Base-by-base conservation (phyloP, 1,140 invertebrate genomes). In the Dendrolimus kikuchii region DNA sequence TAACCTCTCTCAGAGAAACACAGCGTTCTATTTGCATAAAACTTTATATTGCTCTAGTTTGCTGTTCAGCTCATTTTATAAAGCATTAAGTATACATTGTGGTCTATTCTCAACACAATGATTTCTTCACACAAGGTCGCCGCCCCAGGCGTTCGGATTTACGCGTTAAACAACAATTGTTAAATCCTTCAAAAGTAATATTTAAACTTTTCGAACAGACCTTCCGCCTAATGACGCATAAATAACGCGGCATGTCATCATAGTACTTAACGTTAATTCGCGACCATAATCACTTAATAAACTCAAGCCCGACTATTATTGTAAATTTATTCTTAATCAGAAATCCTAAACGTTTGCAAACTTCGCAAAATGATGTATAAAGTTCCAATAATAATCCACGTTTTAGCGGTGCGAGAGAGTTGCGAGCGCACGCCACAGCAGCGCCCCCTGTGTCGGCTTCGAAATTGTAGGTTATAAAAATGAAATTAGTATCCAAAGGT, bases 401-500 rank as follows among this genome's bases (percentile, higher is more conserved):
- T 78, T 81, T 77, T 80, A 83, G 79, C 72, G 71, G 65, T 80
- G 73, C 76, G 77, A 63, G 64, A 57, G 49, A 64, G 63, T 68
- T 68, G 75, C 75, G 66, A 71, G 83, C 81, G 84, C 83, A 82
- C 78, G 78, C 81, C 74, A 82, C 83, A 59, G 83, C 83, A 84
- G 81, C 80, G 81, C 81, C 79, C 70, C 81, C 81, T 82, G 78
- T 86, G 83, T 86, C 81, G 83, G 83, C 83, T 77, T 86, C 81
- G 73, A 88, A 87, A 88, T 86, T 85, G 83, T 82, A 83, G 83
- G 83, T 86, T 86, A 86, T 88, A 87, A 88, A 88, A 87, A 88
- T 86, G 85, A 88, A 88, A 88, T 87, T 88, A 88, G 85, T 88
- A 84, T 79, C 77, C 83, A 87, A 88, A 87, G 82, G 74, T 88